These are phyloP conservation scores for Porites rus DNA, from an alignment of 92 coral and sea anemone genomes.

Conservation along the genomic window DNA sequence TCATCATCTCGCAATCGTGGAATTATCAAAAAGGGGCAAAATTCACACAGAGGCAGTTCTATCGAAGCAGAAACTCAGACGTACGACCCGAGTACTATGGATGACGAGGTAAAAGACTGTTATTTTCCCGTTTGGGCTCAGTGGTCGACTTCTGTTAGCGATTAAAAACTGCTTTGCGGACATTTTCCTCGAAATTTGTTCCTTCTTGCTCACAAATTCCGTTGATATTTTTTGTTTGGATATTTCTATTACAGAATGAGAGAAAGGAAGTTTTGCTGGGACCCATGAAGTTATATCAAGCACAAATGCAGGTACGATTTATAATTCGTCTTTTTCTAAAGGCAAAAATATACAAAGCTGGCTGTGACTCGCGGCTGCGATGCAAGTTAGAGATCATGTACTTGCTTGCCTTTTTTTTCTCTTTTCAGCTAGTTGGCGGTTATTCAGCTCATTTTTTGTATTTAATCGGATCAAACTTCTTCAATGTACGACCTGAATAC, in stretches of 20 bases:
- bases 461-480: slow-evolving; percentile 34
- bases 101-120: slow-evolving; percentile 77
- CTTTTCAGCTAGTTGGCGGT: slow-evolving; percentile 10
- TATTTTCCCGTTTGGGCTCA: slow-evolving; percentile 50
- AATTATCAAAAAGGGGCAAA: slow-evolving; percentile 83
- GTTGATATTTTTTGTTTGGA: slow-evolving; percentile 35
- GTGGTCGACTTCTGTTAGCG: slow-evolving; percentile 23
- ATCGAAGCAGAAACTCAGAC: slow-evolving; percentile 98
- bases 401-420: slow-evolving; percentile 7
- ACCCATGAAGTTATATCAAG: slow-evolving; percentile 97
- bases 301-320: slow-evolving; percentile 94
- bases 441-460: slow-evolving; percentile 5
- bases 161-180: slow-evolving; percentile 26
- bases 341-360: slow-evolving; percentile 60
- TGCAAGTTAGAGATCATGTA: slow-evolving; percentile 32
- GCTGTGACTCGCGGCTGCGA: slow-evolving; percentile 49
- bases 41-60: slow-evolving; percentile 92
- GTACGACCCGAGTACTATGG: slow-evolving; percentile 93
- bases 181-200: slow-evolving; percentile 20
- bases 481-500: slow-evolving; percentile 14
- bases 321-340: slow-evolving; percentile 32
- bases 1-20: slow-evolving; percentile 91
- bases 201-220: background rate
- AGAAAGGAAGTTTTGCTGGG: slow-evolving; percentile 90
- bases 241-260: slow-evolving; percentile 72